Percentiles rank a stretch among this genome's conserved stretches.
Evolutionary conservation across 2,888 invertebrate genomes (phyloP).

Genomic region (Eugnorisma glareosa): DNA sequence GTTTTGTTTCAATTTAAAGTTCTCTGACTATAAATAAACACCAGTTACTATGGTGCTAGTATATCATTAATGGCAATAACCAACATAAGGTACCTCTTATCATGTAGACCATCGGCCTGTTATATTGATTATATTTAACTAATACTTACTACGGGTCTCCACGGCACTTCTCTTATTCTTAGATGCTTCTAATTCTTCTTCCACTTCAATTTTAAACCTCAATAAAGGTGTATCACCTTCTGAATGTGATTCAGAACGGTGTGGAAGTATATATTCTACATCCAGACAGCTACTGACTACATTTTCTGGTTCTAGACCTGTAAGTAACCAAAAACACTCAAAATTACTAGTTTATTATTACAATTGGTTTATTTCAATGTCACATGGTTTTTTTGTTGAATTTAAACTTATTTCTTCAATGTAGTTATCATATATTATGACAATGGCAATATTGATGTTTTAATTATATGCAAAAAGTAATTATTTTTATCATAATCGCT

Average conservation of each 20-base stretch:
- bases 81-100: not conserved
- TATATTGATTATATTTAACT: not conserved
- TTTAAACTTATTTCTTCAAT: not conserved
- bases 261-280: too few species aligned
- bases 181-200: not conserved
- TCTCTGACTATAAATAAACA: too few species aligned
- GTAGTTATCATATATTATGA: not conserved
- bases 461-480: too few species aligned
- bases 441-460: not conserved
- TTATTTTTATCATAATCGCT: too few species aligned
- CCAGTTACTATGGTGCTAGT: too few species aligned
- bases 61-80: too few species aligned
- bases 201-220: not conserved
- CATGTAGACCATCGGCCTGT: not conserved
- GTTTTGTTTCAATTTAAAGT: too few species aligned
- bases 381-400: not conserved
- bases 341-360: not conserved
- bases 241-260: too few species aligned
- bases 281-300: too few species aligned
- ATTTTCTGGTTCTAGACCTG: too few species aligned
- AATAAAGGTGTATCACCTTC: too few species aligned
- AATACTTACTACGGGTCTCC: not conserved
- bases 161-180: not conserved
- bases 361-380: too few species aligned
- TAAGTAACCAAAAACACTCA: not conserved